Percentiles rank a stretch among this genome's conserved stretches.
Evolutionary conservation across 2,113 vertebrate species (phyloP).

Genomic region (Xenus cinereus): DNA sequence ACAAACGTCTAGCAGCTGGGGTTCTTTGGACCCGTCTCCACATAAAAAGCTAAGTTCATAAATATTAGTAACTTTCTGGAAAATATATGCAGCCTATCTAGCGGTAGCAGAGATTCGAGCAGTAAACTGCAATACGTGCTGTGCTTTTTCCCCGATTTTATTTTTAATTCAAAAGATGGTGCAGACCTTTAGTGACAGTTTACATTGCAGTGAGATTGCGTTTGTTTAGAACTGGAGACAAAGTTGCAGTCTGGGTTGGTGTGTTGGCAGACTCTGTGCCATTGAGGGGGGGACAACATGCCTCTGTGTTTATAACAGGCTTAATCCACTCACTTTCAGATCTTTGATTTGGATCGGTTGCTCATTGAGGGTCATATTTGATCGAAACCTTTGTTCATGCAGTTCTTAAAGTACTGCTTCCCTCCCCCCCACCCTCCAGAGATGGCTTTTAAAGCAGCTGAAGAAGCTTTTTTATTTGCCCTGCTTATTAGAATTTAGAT

Average conservation of each 20-base stretch:
- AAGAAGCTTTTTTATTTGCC: slow-evolving; percentile 40
- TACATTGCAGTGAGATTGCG: not conserved
- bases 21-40: not conserved
- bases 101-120: not conserved
- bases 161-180: not conserved
- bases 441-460: slow-evolving; percentile 42
- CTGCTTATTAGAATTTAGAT: slow-evolving; percentile 56
- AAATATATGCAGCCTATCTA: not conserved
- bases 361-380: slow-evolving; percentile 8
- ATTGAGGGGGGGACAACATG: not conserved
- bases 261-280: not conserved
- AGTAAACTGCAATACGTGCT: not conserved
- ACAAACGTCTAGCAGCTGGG: not conserved
- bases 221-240: not conserved
- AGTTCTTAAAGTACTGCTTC: not conserved
- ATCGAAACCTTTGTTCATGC: slow-evolving; percentile 31
- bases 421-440: accelerated
- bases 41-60: not conserved
- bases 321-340: slow-evolving; percentile 13
- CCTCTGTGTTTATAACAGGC: not conserved
- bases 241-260: not conserved
- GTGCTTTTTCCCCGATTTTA: not conserved
- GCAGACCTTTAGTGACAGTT: not conserved
- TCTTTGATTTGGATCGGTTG: not conserved
- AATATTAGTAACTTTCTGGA: not conserved